A percentile compares a stretch with the other conserved stretches of the same genome.
These are phyloP conservation scores for Hypena proboscidalis DNA, from an alignment of 2,888 invertebrate genomes.

Conservation along the genomic window DNA sequence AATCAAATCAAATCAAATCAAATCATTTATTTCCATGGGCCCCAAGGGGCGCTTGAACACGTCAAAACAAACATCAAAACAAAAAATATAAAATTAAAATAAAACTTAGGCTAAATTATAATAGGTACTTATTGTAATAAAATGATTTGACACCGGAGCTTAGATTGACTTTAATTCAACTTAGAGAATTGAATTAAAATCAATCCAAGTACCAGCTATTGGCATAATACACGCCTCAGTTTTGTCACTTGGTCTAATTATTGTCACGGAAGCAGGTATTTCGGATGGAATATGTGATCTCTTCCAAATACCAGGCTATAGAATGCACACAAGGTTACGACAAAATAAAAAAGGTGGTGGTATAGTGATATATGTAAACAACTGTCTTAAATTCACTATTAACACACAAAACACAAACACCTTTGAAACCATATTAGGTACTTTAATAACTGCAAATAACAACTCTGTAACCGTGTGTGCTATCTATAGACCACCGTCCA, in stretches of 20 bases:
- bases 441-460: not conserved
- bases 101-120: no score
- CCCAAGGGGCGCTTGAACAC: no score
- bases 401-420: not conserved
- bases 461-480: slow-evolving; percentile 21
- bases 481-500: slow-evolving; percentile 27
- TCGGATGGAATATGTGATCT: slow-evolving; percentile 3
- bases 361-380: no score
- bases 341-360: slow-evolving; percentile 26
- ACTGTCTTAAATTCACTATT: slow-evolving; percentile 5
- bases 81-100: no score
- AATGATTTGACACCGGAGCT: no score
- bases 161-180: no score
- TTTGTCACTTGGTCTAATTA: not conserved
- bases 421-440: slow-evolving; percentile 6
- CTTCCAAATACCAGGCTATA: slow-evolving; percentile 35
- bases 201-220: no score
- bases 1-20: no score
- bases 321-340: slow-evolving; percentile 32
- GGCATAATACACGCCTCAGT: not conserved
- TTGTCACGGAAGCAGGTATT: slow-evolving; percentile 6
- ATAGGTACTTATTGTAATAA: no score
- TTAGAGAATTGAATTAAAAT: no score
- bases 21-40: no score
- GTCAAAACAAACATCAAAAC: no score